Evolutionary conservation across 2,113 vertebrate species (phyloP), one percentile per base, ranked within the genome.

Genomic region (Pygoscelis antarcticus): DNA sequence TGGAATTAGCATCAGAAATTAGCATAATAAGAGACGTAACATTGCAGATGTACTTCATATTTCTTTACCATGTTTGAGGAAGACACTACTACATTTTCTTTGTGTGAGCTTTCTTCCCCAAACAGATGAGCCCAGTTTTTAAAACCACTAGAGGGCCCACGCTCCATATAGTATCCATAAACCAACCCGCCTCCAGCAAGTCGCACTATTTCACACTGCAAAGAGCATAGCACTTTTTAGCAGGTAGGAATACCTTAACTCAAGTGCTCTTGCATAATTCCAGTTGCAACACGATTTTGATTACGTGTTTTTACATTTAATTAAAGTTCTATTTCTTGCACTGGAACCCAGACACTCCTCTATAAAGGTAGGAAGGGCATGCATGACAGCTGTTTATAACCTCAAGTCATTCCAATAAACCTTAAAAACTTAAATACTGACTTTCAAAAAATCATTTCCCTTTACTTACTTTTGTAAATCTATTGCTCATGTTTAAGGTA

Each of bases 91-190:
- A 0, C 17, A 7, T 19, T 3, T 27, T 23, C 86, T 36, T 19
- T 21, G 64, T 32, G 76, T 2, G 84, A 23, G 60, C 3, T 22
- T 11, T 6, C 64, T 11, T 23, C 17, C 42, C 8, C 18, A 0
- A 11, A 2, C 10, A 15, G 51, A 22, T 0, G 10, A 13, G 20
- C 54, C 23, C 70, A 7, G 36, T 4, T n/a, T 25, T 40, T 1
- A 36, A 2, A 44, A 38, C 97, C 98, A 86, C 97, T 93, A 98
- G 98, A 93, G 94, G 98, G 98, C 97, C 89, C 80, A 25, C 72
- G 25, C 75, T 7, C n/a, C 90, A 36, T 69, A 10, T 64, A 27
- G 66, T 54, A 96, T 9, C 55, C 51, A 14, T 3, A 4, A 13
- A 15, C 18, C 81, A 38, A 46, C 19, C 17, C 23, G 3, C 49